These are phyloP conservation scores for Petrophora chlorosata DNA, from an alignment of 2,888 invertebrate species.

Conservation along the genomic window DNA sequence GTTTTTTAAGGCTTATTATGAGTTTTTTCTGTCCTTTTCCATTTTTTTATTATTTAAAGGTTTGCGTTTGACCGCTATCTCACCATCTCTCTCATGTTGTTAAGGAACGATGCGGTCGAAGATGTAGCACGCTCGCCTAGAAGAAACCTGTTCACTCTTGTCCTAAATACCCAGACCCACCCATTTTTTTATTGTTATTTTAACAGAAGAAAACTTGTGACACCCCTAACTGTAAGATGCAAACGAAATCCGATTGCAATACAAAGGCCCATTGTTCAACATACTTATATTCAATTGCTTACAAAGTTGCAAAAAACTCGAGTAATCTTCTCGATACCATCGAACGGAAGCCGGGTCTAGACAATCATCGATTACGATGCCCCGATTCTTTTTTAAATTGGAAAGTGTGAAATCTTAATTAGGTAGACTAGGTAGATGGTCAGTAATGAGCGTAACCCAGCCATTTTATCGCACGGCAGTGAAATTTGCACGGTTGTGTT, in stretches of 20 bases:
- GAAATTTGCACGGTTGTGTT: conserved; percentile 1
- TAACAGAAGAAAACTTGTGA: not conserved
- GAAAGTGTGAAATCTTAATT: conserved; percentile 58
- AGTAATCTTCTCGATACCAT: conserved; percentile 38
- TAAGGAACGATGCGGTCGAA: too few species aligned
- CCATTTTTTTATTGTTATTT: too few species aligned
- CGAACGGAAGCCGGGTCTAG: conserved; percentile 54
- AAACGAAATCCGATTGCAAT: conserved; percentile 57
- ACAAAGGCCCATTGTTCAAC: conserved; percentile 60
- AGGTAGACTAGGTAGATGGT: conserved; percentile 36
- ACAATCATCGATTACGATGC: conserved; percentile 54
- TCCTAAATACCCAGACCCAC: too few species aligned
- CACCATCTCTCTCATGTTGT: too few species aligned
- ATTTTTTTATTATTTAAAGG: too few species aligned
- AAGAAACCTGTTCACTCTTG: too few species aligned
- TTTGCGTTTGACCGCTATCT: too few species aligned
- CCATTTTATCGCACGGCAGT: conserved; percentile 3
- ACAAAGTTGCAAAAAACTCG: conserved; percentile 41
- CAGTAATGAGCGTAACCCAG: conserved; percentile 39
- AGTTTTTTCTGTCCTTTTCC: too few species aligned
- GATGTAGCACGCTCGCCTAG: too few species aligned
- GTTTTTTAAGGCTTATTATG: too few species aligned
- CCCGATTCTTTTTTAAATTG: conserved; percentile 49
- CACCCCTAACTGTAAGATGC: conserved; percentile 46
- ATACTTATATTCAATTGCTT: conserved; percentile 40